Percentiles rank a stretch among this genome's conserved stretches.
phyloP scores from a whole-genome alignment of 2,888 invertebrate genomes.

The Apotomis betuletana region DNA sequence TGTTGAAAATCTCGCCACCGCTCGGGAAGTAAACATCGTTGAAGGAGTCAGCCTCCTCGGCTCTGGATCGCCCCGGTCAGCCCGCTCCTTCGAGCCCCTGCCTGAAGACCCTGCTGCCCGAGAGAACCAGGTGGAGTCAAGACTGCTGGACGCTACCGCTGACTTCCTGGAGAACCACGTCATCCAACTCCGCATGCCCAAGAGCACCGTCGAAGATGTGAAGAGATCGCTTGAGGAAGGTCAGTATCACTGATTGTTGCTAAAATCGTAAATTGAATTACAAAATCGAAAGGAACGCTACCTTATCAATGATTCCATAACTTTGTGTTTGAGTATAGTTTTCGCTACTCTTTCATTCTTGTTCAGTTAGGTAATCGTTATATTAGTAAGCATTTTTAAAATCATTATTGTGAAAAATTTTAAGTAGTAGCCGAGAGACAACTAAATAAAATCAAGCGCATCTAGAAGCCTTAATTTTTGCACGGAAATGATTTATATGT shows the following conservation, averaged over 20 bases:
- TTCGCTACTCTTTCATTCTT: no score
- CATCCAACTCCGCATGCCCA: constrained; percentile 91
- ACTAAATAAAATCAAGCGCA: no score
- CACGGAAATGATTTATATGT: no score
- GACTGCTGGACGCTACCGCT: constrained; percentile 89
- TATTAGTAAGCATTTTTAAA: no score
- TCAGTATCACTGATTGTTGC: constrained; percentile 64
- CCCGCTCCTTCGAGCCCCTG: constrained; percentile 85
- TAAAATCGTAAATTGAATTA: neutral
- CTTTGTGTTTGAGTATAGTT: no score
- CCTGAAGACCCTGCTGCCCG: constrained; percentile 88
- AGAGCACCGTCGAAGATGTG: constrained; percentile 88
- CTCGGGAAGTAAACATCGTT: constrained; percentile 81
- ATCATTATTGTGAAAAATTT: no score
- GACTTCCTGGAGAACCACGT: constrained; percentile 92
- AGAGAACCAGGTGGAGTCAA: constrained; percentile 88
- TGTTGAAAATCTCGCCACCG: constrained; percentile 82
- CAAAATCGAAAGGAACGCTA: no score
- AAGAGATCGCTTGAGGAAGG: constrained; percentile 92
- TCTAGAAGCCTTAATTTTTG: no score
- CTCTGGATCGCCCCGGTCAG: constrained; percentile 81
- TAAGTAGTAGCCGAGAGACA: no score
- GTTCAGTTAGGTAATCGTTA: no score
- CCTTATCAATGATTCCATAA: no score
- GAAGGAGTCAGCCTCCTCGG: constrained; percentile 84